Conservation (phyloP, 2,113 vertebrate species). For the Notarius lentiginosus region DNA sequence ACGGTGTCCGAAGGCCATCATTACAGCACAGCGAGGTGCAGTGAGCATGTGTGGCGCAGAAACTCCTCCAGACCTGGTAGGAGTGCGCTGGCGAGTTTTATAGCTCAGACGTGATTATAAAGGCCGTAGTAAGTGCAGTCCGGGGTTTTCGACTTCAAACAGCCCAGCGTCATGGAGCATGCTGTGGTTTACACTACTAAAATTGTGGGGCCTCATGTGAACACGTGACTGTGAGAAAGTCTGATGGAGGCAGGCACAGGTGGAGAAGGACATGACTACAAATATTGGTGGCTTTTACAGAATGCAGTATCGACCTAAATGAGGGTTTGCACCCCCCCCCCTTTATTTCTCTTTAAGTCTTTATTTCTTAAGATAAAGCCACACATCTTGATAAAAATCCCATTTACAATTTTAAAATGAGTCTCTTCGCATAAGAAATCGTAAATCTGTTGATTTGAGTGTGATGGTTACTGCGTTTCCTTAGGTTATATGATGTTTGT, state of each 20-base stretch:
- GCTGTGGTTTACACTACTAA: slow-evolving; percentile 36
- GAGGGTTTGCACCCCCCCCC: background rate
- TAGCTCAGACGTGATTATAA: slow-evolving; percentile 52
- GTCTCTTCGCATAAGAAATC: too few relatives aligned
- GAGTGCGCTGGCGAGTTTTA: slow-evolving; percentile 46
- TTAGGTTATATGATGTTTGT: too few relatives aligned
- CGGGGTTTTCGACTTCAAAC: slow-evolving; percentile 47
- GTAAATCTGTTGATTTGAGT: too few relatives aligned
- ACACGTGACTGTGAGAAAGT: slow-evolving; percentile 31
- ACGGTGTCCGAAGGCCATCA: slow-evolving; percentile 28
- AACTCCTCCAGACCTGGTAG: slow-evolving; percentile 27
- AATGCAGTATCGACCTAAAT: background rate
- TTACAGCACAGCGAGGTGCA: slow-evolving; percentile 24
- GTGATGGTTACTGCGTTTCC: too few relatives aligned
- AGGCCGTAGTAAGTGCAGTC: slow-evolving; percentile 39
- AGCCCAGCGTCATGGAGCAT: slow-evolving; percentile 41
- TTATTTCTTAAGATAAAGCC: background rate
- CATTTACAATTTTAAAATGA: too few relatives aligned
- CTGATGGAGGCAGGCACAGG: background rate
- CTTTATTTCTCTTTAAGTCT: background rate
- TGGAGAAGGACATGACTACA: background rate
- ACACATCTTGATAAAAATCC: background rate
- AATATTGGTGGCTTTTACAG: background rate
- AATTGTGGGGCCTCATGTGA: slow-evolving; percentile 24
- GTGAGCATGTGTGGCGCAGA: slow-evolving; percentile 41